Conservation (phyloP, 1,140 invertebrate species). For the Drosophila murphyi region DNA sequence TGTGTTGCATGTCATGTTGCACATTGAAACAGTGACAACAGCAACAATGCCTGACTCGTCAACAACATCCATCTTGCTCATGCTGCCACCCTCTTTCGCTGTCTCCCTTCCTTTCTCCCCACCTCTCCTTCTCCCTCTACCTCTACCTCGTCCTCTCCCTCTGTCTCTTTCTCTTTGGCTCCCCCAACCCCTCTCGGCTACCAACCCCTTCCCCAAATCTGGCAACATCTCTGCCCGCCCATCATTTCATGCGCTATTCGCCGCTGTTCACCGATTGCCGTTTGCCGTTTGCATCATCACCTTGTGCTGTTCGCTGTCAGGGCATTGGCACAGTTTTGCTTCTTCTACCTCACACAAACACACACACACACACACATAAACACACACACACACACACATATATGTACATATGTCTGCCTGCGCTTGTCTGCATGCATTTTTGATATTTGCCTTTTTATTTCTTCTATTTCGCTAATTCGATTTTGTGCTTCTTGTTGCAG, state of each 20-base stretch:
- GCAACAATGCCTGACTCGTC: conserved; percentile 19
- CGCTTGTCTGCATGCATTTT: conserved; percentile 15
- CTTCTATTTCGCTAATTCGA: conserved; percentile 55
- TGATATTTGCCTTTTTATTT: conserved; percentile 6
- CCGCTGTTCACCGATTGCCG: conserved; percentile 43
- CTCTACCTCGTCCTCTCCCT: not conserved
- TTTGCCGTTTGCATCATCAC: conserved; percentile 80
- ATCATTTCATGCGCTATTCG: conserved; percentile 42
- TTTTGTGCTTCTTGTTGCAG: conserved; percentile 54
- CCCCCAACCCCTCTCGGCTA: too few species aligned
- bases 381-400: conserved; percentile 13
- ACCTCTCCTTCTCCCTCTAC: not conserved
- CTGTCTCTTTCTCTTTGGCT: not conserved
- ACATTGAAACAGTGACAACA: conserved; percentile 33
- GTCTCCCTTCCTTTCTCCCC: not conserved
- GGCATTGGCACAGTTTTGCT: conserved; percentile 80
- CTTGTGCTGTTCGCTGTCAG: conserved; percentile 79
- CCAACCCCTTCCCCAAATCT: too few species aligned
- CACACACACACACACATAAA: conserved; percentile 38
- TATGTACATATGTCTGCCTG: not conserved
- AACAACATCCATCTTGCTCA: conserved; percentile 5
- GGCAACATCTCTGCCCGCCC: conserved; percentile 12
- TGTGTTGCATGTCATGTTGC: conserved; percentile 68
- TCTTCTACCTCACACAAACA: conserved; percentile 2
- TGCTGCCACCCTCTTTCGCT: not conserved